phyloP scores from a whole-genome alignment of 2,888 invertebrate genomes.

The Noctua janthe region DNA sequence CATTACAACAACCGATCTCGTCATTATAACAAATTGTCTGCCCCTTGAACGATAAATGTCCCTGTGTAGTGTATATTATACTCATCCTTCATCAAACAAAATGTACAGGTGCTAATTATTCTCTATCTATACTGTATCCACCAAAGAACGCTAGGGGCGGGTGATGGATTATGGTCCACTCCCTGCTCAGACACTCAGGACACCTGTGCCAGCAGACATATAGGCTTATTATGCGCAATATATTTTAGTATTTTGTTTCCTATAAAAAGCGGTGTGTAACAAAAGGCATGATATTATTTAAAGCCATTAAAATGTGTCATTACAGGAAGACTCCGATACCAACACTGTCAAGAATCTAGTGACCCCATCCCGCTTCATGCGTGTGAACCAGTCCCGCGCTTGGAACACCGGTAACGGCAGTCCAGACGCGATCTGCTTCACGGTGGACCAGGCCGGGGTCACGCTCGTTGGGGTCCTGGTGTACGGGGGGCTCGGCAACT shows the following conservation, averaged over 20 bases:
- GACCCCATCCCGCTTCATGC: slow-evolving; percentile 97
- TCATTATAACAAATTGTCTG: neutral
- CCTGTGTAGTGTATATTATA: neutral
- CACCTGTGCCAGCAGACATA: neutral
- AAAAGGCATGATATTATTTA: neutral
- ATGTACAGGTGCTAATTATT: neutral
- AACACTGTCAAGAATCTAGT: slow-evolving; percentile 94
- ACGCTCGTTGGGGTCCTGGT: slow-evolving; percentile 97
- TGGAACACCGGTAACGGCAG: slow-evolving; percentile 99
- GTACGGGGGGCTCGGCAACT: slow-evolving; percentile 96
- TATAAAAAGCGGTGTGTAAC: neutral
- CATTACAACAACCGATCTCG: neutral
- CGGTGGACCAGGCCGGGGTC: slow-evolving; percentile 97
- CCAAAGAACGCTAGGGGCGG: neutral
- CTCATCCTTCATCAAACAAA: neutral
- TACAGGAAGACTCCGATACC: slow-evolving; percentile 93
- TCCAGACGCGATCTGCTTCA: slow-evolving; percentile 98
- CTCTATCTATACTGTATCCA: neutral
- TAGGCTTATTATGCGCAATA: neutral
- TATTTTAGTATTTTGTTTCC: neutral
- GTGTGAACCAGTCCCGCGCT: slow-evolving; percentile 96
- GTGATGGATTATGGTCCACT: neutral
- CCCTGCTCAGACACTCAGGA: neutral
- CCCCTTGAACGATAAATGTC: neutral
- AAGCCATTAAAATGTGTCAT: neutral